Base-by-base conservation (phyloP, 2,797 vertebrate genomes). In the Thamnophis elegans region DNA sequence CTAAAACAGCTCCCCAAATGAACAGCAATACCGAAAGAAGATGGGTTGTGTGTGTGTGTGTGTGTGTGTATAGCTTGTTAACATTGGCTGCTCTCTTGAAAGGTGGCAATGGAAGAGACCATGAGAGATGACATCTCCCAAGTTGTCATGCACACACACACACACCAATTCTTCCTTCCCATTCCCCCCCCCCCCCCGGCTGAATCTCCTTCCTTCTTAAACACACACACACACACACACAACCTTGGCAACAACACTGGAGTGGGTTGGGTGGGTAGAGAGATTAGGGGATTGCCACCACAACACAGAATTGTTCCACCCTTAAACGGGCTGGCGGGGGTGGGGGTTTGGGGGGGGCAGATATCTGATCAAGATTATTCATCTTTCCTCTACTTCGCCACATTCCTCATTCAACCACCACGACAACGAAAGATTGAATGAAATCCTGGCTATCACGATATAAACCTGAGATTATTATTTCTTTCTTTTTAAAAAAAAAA, bases 401-500 rank as follows among this genome's bases (percentile, higher is more conserved):
- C 92, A 88, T 93, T 93, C 9, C 88, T 94, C 88, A 92, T 55
- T 25, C 89, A 89, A 95, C 93, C 94, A 94, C 96, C 94, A 93
- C n/a, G 6, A 62, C 60, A 28, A 85, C 12, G n/a, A 78, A 25
- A 22, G n/a, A 88, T 25, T 91, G 88, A 94, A 9, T 92, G 95
- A 94, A 94, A 95, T 95, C 94, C 94, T 95, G 92, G 96, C 97
- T 96, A 62, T 96, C 94, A 97, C 95, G 93, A 95, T 6, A 28
- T 89, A 97, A 97, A 97, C 94, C 95, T 95, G 97, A 97, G 97
- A 97, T 96, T 85, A 60, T 51, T 54, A n/a, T 85, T 25, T 86
- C 47, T 85, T 36, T 97, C 95, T 25, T 42, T 25, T 1, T 36
- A 36, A 36, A 36, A 25, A 82, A 82, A 82, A 82, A 82, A 7